phyloP scores from a whole-genome alignment of 2,113 vertebrate species.

The Microtus pennsylvanicus region DNA sequence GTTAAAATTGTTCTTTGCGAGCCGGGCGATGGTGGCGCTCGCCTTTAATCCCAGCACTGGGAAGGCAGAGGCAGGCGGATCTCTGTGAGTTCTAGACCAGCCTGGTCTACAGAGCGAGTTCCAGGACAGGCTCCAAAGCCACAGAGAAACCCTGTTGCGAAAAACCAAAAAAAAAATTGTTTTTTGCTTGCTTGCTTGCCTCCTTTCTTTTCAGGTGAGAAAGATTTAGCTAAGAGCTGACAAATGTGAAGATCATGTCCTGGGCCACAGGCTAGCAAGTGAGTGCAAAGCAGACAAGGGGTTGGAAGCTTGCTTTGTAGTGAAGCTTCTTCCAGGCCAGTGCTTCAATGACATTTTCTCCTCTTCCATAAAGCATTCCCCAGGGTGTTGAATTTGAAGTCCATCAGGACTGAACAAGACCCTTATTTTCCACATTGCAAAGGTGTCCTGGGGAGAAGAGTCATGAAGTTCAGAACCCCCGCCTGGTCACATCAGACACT shows the following conservation, averaged over 20 bases:
- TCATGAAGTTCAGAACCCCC: background rate
- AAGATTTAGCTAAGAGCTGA: background rate
- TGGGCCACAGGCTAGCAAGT: background rate
- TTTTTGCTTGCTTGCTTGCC: background rate
- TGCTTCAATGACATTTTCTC: background rate
- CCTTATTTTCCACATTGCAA: background rate
- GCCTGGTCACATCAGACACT: background rate
- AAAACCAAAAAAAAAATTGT: background rate
- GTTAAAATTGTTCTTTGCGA: background rate
- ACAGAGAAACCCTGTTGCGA: too few relatives aligned
- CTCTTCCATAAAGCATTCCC: background rate
- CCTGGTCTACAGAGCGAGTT: too few relatives aligned
- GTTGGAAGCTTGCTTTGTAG: slow-evolving; percentile 14
- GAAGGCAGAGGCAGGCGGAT: too few relatives aligned
- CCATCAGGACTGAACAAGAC: background rate
- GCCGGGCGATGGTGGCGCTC: too few relatives aligned
- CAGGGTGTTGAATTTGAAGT: background rate
- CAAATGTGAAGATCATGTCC: background rate
- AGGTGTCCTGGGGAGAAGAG: background rate
- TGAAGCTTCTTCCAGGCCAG: background rate
- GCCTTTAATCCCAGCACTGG: too few relatives aligned
- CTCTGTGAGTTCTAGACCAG: too few relatives aligned
- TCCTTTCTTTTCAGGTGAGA: background rate
- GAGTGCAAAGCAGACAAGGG: background rate
- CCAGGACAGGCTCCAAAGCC: too few relatives aligned